Evolutionary conservation across 2,888 invertebrate species (phyloP), one percentile per base, ranked within the genome.

Genomic region (Siphlonurus alternatus): DNA sequence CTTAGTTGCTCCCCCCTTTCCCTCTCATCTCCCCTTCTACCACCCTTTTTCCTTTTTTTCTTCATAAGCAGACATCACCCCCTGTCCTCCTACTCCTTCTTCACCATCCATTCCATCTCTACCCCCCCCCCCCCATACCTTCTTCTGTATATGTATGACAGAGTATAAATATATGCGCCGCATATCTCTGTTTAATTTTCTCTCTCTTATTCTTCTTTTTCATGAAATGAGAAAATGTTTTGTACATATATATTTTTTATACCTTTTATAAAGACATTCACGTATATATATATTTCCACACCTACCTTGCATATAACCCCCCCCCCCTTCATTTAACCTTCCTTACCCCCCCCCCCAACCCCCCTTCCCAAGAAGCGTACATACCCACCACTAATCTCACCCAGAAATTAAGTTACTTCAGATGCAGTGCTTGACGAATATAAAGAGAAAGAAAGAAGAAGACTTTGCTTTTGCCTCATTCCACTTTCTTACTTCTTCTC

Each of bases 401-500:
- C 38, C 38, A 38, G 38, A 38, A 38, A 38, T 38, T 38, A 38
- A 38, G 38, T 38, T 38, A 38, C 38, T 38, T 38, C 38, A 38
- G 38, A 38, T 38, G 38, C 38, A 38, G 38, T 38, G 38, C 38
- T 38, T 38, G 38, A 38, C 38, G 38, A 38, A 38, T 38, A 38
- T 10, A 38, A 38, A 38, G 38, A 38, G 38, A 38, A 38, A 38
- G 38, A 38, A 38, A 38, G 38, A 38, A 38, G 15, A 15, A 38
- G 38, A 38, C 38, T 38, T 38, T 38, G 5, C 15, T 38, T 38
- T 38, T 38, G 15, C 38, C 38, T 38, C 38, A 10, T 38, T 38
- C 56, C 56, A 56, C 56, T 56, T 56, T 56, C 56, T 56, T 56
- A 20, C 19, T 22, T 56, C 56, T 22, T 56, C 56, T 56, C 38